Conservation (phyloP, 2,888 invertebrate genomes). For the Volucella inflata region DNA sequence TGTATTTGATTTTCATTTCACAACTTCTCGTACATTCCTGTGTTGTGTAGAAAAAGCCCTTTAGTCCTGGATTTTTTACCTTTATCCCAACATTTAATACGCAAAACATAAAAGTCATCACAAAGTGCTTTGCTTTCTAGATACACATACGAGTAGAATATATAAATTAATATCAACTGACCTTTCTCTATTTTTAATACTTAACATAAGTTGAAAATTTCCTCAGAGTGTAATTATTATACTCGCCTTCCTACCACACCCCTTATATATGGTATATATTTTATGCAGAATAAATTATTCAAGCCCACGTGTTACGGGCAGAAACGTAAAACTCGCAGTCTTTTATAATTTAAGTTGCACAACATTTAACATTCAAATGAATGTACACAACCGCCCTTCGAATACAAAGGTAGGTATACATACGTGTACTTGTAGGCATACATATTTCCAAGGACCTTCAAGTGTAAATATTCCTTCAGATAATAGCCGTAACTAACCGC, state of each 20-base stretch:
- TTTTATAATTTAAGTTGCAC: slow-evolving; percentile 25
- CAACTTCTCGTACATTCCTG: too few species aligned
- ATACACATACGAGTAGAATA: too few species aligned
- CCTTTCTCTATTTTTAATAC: too few species aligned
- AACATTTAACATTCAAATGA: background rate
- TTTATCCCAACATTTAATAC: too few species aligned
- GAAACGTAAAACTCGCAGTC: slow-evolving; percentile 23
- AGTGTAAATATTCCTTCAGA: slow-evolving; percentile 43
- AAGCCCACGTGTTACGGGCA: slow-evolving; percentile 22
- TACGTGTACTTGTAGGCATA: background rate
- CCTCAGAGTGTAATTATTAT: slow-evolving; percentile 29
- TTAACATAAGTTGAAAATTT: background rate
- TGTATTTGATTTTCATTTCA: too few species aligned
- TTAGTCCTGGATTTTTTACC: too few species aligned
- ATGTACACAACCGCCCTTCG: background rate
- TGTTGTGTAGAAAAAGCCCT: too few species aligned
- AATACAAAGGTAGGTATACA: background rate
- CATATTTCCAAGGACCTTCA: slow-evolving; percentile 42
- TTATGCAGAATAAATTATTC: slow-evolving; percentile 52
- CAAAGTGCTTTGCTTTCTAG: too few species aligned
- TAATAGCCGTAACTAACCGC: slow-evolving; percentile 62
- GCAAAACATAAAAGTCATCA: too few species aligned
- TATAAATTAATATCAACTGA: too few species aligned
- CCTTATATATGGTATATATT: background rate
- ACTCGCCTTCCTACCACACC: background rate